Evolutionary conservation across 2,113 vertebrate genomes (phyloP).

Genomic region (Eulemur rufifrons): DNA sequence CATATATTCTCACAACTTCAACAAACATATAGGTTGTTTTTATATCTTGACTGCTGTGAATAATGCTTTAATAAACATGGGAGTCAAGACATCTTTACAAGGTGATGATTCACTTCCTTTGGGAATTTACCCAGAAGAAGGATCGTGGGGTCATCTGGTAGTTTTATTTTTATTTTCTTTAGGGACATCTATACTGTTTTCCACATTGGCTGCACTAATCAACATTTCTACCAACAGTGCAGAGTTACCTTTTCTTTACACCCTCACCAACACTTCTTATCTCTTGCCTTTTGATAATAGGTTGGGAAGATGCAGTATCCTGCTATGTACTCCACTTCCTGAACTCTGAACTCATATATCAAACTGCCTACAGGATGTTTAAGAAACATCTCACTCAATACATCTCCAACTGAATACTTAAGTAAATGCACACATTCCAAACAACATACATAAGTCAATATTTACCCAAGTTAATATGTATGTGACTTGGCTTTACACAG

Average conservation of each 20-base stretch:
- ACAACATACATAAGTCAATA: background rate
- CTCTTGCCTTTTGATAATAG: background rate
- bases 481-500: background rate
- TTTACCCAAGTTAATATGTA: background rate
- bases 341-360: background rate
- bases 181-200: background rate
- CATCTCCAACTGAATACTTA: background rate
- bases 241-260: background rate
- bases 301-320: background rate
- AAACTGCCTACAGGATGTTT: background rate
- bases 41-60: background rate
- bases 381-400: background rate
- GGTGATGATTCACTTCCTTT: background rate
- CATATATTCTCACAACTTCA: background rate
- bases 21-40: background rate
- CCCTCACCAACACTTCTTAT: background rate
- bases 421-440: background rate
- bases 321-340: background rate
- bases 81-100: background rate
- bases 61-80: too few relatives aligned
- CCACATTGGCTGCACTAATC: too few relatives aligned
- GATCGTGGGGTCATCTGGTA: background rate
- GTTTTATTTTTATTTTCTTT: background rate
- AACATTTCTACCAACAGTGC: too few relatives aligned
- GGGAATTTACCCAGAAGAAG: background rate